Base-by-base conservation (phyloP, 2,113 vertebrate genomes). In the Zeus faber region DNA sequence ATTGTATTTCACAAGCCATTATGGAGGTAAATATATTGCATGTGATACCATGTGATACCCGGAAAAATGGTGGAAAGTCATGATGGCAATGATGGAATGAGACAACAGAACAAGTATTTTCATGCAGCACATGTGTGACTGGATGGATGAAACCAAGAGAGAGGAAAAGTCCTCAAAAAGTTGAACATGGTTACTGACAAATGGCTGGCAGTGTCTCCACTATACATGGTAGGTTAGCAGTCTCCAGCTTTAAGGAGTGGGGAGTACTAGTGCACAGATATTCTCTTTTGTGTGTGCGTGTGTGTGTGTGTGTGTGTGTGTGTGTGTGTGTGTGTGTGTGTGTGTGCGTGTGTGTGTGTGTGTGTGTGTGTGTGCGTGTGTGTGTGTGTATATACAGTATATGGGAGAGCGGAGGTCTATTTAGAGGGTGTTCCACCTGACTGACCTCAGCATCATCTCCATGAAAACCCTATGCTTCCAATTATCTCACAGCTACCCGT, bases 401-500 rank as follows among this genome's bases (percentile, higher is more conserved):
- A n/a, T 11, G 21, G 22, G 29, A 60, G 65, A 71, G 77, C 65
- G 58, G 62, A 75, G 81, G 77, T 81, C 79, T 73, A 85, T 87
- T 84, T 84, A 24, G 51, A 74, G 74, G 50, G 48, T 61, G 78
- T 84, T 87, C 76, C 77, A 84, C 70, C 76, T 80, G 81, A 83
- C 72, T 81, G 67, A 71, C 62, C 79, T 79, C 60, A 58, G 75
- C 65, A 74, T 83, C 74, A 73, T 85, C 80, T 77, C 74, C 75
- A 80, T 72, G 77, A 79, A 80, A 78, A 85, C 68, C 74, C 74
- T 79, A 77, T 83, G 80, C 81, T 83, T 81, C 83, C 80, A 85
- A 85, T 85, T 84, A 84, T 77, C 68, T 55, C 52, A 60, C 66
- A 26, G 9, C 57, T 35, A 66, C 74, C 61, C 74, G 62, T 22